These are phyloP conservation scores for Cheirogaleus medius DNA, from an alignment of 2,113 vertebrate species.

Conservation along the genomic window DNA sequence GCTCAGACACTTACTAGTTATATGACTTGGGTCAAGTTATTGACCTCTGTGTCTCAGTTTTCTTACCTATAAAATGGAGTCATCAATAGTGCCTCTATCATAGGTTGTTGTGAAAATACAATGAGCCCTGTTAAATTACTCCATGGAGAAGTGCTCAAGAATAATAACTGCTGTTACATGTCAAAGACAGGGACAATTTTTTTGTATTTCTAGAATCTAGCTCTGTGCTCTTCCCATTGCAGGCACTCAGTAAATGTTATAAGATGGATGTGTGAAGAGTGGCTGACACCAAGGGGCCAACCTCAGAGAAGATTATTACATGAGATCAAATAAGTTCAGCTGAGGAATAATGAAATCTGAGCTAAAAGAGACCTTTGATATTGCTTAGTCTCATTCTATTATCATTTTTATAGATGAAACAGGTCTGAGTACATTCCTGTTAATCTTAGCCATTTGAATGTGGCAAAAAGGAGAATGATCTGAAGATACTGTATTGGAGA, in stretches of 20 bases:
- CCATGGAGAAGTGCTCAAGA: not conserved
- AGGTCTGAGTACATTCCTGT: not conserved
- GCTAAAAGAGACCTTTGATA: not conserved
- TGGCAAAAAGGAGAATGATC: not conserved
- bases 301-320: not conserved
- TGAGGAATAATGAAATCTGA: not conserved
- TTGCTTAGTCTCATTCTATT: not conserved
- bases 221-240: not conserved
- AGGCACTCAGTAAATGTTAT: not conserved
- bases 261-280: not conserved
- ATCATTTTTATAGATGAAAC: not conserved
- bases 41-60: not conserved
- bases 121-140: not conserved
- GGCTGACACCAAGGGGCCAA: not conserved
- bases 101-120: not conserved
- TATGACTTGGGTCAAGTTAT: not conserved
- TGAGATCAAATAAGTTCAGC: not conserved
- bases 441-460: not conserved
- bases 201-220: not conserved
- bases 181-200: not conserved
- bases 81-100: not conserved
- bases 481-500: not conserved
- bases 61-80: not conserved
- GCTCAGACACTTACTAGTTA: not conserved
- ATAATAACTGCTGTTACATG: not conserved